Conservation (phyloP, 2,797 vertebrate genomes). For the Acanthurus lineatus region DNA sequence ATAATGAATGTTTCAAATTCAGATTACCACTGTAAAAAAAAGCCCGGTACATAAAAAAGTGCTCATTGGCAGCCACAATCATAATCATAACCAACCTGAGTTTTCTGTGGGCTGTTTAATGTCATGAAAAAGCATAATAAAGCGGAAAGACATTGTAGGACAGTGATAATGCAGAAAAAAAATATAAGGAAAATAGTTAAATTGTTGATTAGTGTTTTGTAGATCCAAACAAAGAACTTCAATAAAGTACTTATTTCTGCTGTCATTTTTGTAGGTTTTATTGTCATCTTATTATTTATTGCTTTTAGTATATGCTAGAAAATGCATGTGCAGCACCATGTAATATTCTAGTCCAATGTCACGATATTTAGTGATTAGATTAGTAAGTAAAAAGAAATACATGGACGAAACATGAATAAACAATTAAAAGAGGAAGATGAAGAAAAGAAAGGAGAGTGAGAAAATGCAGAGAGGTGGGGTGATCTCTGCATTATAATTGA, state of each 20-base stretch:
- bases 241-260: no score
- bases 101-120: constrained; percentile 39
- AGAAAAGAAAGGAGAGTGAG: constrained; percentile 2
- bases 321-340: no score
- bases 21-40: constrained; percentile 4
- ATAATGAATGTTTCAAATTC: background rate
- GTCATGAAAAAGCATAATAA: constrained; percentile 35
- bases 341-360: no score
- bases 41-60: constrained; percentile 14
- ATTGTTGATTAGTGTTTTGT: constrained; percentile 17
- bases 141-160: constrained; percentile 21
- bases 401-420: background rate
- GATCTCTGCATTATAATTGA: constrained; percentile 61
- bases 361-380: no score
- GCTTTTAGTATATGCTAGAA: no score
- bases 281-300: no score
- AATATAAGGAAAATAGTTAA: constrained; percentile 28
- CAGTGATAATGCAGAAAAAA: background rate
- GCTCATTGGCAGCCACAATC: constrained; percentile 43
- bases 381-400: background rate
- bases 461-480: constrained; percentile 13
- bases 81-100: background rate
- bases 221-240: constrained; percentile 12
- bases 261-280: no score
- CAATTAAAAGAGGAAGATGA: constrained; percentile 1